phyloP scores from a whole-genome alignment of 2,888 invertebrate species.

The Pterostichus madidus region DNA sequence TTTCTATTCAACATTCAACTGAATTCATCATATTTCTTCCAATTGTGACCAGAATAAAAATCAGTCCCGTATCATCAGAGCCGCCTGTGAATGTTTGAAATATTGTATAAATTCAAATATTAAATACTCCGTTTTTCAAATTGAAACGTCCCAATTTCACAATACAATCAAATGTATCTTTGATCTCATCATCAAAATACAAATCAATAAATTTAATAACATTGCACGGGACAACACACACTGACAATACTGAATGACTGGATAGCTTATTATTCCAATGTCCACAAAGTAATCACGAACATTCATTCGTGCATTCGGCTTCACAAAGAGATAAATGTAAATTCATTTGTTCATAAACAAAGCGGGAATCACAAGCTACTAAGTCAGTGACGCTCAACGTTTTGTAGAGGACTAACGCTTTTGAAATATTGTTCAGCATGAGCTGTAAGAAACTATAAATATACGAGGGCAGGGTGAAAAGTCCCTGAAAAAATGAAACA shows the following conservation, averaged over 20 bases:
- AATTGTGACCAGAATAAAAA: neutral
- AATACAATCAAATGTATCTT: slow-evolving; percentile 41
- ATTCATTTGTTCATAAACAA: slow-evolving; percentile 35
- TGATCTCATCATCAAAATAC: slow-evolving; percentile 13
- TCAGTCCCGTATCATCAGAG: neutral
- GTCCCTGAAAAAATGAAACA: no score
- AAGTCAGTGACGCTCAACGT: neutral
- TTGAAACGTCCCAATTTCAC: slow-evolving; percentile 2
- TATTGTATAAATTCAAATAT: slow-evolving; percentile 1
- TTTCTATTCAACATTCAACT: no score
- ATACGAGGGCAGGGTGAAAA: no score
- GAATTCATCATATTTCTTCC: no score
- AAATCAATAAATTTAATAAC: slow-evolving; percentile 44
- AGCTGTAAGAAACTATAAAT: no score
- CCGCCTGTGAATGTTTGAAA: neutral
- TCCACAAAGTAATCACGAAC: slow-evolving; percentile 14
- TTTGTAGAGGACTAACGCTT: no score
- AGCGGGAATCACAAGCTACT: slow-evolving; percentile 2
- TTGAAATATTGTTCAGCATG: no score
- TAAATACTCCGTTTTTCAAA: neutral
- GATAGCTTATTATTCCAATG: neutral
- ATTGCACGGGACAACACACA: neutral
- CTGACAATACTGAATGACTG: neutral
- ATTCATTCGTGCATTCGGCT: neutral
- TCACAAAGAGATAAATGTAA: slow-evolving; percentile 46